phyloP scores from a whole-genome alignment of 2,888 invertebrate genomes.

The Hydrotaea diabolus region DNA sequence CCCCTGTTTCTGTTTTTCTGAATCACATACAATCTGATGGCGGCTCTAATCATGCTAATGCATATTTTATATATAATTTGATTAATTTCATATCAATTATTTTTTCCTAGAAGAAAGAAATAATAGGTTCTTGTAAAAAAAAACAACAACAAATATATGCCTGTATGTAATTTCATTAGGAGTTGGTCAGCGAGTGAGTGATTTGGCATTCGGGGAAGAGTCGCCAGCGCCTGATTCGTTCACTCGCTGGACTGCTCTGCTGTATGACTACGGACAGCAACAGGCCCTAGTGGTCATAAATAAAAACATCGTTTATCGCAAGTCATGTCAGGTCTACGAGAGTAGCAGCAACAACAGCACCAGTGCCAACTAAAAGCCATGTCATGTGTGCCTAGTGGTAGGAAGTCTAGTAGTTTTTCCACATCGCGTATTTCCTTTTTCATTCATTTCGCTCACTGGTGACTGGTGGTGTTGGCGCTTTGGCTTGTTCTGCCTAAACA shows the following conservation, averaged over 20 bases:
- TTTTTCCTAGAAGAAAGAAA: neutral
- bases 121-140: constrained; percentile 8
- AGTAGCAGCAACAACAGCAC: neutral
- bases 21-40: neutral
- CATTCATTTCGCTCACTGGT: neutral
- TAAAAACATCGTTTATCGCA: constrained; percentile 47
- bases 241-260: neutral
- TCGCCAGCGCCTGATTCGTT: neutral
- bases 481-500: constrained; percentile 15
- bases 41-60: neutral
- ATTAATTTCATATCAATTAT: neutral
- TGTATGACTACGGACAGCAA: constrained; percentile 12
- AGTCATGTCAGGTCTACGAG: constrained; percentile 48
- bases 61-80: constrained; percentile 7
- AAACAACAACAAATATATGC: neutral
- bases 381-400: neutral
- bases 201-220: neutral
- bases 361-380: neutral
- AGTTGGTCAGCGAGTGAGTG: neutral
- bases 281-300: constrained; percentile 48
- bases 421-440: neutral
- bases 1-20: too few species aligned
- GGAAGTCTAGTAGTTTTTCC: constrained; percentile 5
- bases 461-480: neutral
- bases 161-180: neutral